phyloP scores from a whole-genome alignment of 1,140 invertebrate species.

The Hormaphis cornu region DNA sequence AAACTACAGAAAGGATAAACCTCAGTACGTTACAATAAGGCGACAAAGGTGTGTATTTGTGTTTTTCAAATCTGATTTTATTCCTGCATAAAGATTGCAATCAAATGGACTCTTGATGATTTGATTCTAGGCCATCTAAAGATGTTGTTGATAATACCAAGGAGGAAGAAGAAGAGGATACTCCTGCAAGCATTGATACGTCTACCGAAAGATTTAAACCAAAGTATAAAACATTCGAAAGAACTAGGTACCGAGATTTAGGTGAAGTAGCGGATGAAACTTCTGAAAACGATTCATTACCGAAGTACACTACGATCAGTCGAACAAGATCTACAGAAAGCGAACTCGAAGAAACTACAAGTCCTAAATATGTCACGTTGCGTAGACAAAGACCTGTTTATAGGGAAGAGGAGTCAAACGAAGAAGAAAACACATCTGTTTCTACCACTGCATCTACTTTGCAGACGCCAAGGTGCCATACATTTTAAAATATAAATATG shows the following conservation, averaged over 20 bases:
- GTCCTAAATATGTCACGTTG: constrained; percentile 22
- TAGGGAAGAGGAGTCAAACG: neutral
- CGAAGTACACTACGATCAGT: constrained; percentile 9
- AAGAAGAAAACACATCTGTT: neutral
- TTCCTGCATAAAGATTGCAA: too few relatives aligned
- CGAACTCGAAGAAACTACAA: neutral
- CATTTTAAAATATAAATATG: neutral
- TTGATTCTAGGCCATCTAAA: constrained; percentile 19
- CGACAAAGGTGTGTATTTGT: constrained; percentile 38
- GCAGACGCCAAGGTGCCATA: constrained; percentile 5
- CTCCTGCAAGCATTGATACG: neutral
- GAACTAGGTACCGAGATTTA: constrained; percentile 6
- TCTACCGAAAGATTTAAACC: constrained; percentile 1
- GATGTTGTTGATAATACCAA: constrained; percentile 6
- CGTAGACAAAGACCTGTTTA: neutral
- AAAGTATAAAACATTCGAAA: constrained; percentile 9
- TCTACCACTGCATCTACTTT: neutral
- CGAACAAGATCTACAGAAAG: constrained; percentile 8
- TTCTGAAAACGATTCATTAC: constrained; percentile 1
- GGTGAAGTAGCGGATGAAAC: constrained; percentile 8
- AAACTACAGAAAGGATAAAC: constrained; percentile 47
- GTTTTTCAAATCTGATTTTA: neutral
- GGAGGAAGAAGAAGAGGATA: neutral
- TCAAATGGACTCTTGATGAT: neutral
- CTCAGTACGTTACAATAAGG: constrained; percentile 50